phyloP scores from a whole-genome alignment of 2,113 vertebrate species.

The Balaeniceps rex region DNA sequence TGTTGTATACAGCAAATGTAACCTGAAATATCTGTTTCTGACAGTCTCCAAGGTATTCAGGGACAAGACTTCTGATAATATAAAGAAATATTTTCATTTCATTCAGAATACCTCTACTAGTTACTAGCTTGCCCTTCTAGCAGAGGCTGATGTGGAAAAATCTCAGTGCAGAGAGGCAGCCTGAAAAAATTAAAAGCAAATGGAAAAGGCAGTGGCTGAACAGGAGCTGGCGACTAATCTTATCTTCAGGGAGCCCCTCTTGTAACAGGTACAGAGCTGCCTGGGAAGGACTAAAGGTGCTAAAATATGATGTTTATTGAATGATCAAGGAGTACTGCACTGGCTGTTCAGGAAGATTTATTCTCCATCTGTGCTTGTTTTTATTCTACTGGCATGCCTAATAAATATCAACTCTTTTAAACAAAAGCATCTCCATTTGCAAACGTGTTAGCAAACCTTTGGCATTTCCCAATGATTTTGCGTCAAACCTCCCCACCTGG shows the following conservation, averaged over 20 bases:
- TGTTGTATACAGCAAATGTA: too few relatives aligned
- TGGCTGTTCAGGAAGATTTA: constrained; percentile 46
- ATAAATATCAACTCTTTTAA: constrained; percentile 51
- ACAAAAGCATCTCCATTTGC: constrained; percentile 16
- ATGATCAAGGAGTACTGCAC: background rate
- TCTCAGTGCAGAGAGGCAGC: background rate
- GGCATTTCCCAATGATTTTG: background rate
- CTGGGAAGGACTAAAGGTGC: background rate
- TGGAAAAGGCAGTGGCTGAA: background rate
- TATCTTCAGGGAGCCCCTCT: background rate
- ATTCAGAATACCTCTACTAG: background rate
- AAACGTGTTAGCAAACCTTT: background rate
- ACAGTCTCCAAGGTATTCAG: background rate
- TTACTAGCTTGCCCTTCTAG: background rate
- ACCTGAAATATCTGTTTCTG: background rate
- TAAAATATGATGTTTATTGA: constrained; percentile 31
- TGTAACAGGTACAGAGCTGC: background rate
- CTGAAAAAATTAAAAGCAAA: background rate
- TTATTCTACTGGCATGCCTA: constrained; percentile 26
- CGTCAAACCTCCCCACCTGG: background rate
- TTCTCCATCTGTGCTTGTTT: constrained; percentile 55
- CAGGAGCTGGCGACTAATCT: background rate
- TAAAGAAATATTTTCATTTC: background rate
- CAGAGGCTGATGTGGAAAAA: background rate
- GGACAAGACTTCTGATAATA: background rate